Conservation (phyloP, 2,113 vertebrate species). For the Silurus glanis region DNA sequence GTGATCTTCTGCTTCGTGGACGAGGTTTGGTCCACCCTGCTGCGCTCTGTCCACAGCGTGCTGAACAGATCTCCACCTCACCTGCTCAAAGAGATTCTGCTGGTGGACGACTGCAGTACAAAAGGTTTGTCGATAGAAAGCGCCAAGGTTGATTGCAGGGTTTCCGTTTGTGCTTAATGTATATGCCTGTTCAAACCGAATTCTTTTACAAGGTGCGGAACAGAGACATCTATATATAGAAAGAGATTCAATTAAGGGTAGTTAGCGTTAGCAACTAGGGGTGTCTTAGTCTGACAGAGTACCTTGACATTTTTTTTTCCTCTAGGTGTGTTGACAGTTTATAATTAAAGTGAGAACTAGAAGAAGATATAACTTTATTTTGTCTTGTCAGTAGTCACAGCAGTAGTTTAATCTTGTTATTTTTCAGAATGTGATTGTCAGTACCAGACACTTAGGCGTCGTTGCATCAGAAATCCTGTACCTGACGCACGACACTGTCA, state of each 20-base stretch:
- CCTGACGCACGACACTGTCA: no score
- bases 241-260: not conserved
- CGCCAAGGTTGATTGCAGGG: not conserved
- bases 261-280: not conserved
- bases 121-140: conserved; percentile 74
- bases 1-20: conserved; percentile 98
- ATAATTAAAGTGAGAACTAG: not conserved
- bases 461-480: not conserved
- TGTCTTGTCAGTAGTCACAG: not conserved
- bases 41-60: conserved; percentile 92
- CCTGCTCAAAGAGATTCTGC: conserved; percentile 85
- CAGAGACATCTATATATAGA: no score
- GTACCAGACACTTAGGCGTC: not conserved
- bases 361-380: not conserved
- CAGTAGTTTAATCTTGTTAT: not conserved
- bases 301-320: not conserved
- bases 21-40: conserved; percentile 95
- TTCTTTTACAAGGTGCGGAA: not conserved
- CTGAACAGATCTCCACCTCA: conserved; percentile 86
- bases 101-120: conserved; percentile 94
- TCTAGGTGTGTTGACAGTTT: not conserved
- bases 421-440: not conserved
- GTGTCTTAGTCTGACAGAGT: not conserved
- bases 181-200: not conserved
- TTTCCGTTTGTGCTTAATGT: not conserved